Evolutionary conservation across 2,113 vertebrate species (phyloP), one percentile per base, ranked within the genome.

Genomic region (Cyphomyrus discorhynchus): DNA sequence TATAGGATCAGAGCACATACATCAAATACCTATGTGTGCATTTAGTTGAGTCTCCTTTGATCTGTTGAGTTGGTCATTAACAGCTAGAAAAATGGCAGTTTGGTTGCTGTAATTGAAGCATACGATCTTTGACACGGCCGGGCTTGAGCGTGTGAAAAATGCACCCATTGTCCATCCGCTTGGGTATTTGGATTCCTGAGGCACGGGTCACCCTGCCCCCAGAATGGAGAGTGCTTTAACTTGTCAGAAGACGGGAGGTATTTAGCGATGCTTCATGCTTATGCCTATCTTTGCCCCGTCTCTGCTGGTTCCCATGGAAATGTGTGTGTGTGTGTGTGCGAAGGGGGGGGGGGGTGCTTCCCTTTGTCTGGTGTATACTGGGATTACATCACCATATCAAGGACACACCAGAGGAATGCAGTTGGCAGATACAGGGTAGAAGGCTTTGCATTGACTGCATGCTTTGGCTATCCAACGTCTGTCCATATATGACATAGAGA

Each of bases 331-430:
- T 56, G 53, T 56, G 53, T 56, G 53, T 56, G 50, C 5, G 50
- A 3, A 3, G 15, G 47, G 83, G 83, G 49, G 49, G 45, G 27
- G 13, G 35, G 35, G 35, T 39, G 47, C 45, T 86, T 53, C 49
- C 17, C 27, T 87, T 46, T 47, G 45, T 56, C 85, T 87, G 50
- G 7, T 50, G 50, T 87, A 35, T 87, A 35, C 85, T 5, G 19
- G 50, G 85, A 87, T 87, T 53, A 52, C 85, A 87, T 56, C 85
- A 87, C 85, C 85, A 53, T 35, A 53, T 53, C 85, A 87, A 50
- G 83, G 83, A 49, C n/a, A 86, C 45, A 27, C 83, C 15, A 31
- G 50, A 35, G 85, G 49, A 87, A 87, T 52, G 49, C 15, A 8
- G 47, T 27, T 53, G 10, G 47, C 6, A 19, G 82, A 42, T 13